Evolutionary conservation across 2,113 vertebrate species (phyloP), one percentile per base, ranked within the genome.

Genomic region (Columba janthina): DNA sequence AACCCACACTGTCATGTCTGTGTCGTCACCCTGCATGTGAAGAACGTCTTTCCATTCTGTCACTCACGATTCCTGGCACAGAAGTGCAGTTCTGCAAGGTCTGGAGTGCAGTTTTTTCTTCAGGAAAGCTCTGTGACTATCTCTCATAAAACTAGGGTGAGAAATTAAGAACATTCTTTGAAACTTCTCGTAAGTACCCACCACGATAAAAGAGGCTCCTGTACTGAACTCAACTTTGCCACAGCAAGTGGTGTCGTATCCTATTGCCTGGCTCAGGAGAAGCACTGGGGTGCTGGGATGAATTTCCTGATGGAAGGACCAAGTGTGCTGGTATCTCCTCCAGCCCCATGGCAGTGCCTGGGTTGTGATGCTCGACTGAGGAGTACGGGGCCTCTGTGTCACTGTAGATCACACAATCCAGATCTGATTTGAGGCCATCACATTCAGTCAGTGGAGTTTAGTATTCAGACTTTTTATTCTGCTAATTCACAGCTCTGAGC

Each of bases 381-480:
- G 9, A 62, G 18, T 12, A 21, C 4, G 15, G 15, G 70, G 48
- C 15, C 11, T 11, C 29, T 42, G 3, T 0, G 0, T 60, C 7
- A 7, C 26, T 40, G 25, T 2, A 26, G 54, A 38, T 6, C 8
- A 6, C 2, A 5, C 38, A 46, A 5, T 20, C 31, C 56, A 46
- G 38, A 6, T 29, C 44, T 67, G 71, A 25, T 48, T 15, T 56
- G 31, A n/a, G 53, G 48, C 11, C 6, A 14, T 31, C 20, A 6
- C 1, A 0, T 65, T 79, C 19, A 38, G 0, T 71, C 40, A 32
- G 13, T 42, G 20, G 22, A 90, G 29, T 53, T 18, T 29, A 24
- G 32, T 16, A 18, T 58, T 31, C 3, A 3, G 12, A 16, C 13
- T 73, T 89, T 88, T 86, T n/a, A 12, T n/a, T 71, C 29, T 38